These are phyloP conservation scores for Coccyzus lansbergi DNA, from an alignment of 2,797 vertebrate genomes.

Conservation along the genomic window DNA sequence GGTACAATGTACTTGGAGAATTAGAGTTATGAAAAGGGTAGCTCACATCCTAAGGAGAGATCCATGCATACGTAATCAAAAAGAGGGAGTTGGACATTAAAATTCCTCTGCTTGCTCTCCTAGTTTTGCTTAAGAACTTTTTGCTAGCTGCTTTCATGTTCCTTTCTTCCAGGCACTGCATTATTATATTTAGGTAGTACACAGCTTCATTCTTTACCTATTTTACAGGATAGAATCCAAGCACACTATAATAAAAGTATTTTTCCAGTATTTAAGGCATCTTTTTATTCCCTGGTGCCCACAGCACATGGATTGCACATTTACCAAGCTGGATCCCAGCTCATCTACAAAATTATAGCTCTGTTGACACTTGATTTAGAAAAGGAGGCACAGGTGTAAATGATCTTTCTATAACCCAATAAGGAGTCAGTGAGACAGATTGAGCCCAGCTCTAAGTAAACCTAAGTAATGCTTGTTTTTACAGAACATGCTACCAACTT, in stretches of 20 bases:
- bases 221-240: background rate
- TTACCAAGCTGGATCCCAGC: background rate
- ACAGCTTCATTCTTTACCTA: background rate
- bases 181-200: background rate
- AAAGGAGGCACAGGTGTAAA: background rate
- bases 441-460: background rate
- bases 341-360: background rate
- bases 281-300: background rate
- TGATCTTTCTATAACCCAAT: background rate
- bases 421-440: background rate
- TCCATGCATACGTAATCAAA: background rate
- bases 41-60: background rate
- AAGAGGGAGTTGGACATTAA: background rate
- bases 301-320: background rate
- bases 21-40: background rate
- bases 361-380: background rate
- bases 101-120: accelerated
- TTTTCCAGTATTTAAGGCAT: background rate
- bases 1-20: background rate
- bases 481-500: background rate
- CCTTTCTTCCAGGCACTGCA: background rate
- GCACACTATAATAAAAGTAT: background rate
- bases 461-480: background rate
- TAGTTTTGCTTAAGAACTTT: background rate
- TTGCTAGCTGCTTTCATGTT: background rate